Evolutionary conservation across 2,113 vertebrate genomes (phyloP).

Genomic region (Scomber japonicus): DNA sequence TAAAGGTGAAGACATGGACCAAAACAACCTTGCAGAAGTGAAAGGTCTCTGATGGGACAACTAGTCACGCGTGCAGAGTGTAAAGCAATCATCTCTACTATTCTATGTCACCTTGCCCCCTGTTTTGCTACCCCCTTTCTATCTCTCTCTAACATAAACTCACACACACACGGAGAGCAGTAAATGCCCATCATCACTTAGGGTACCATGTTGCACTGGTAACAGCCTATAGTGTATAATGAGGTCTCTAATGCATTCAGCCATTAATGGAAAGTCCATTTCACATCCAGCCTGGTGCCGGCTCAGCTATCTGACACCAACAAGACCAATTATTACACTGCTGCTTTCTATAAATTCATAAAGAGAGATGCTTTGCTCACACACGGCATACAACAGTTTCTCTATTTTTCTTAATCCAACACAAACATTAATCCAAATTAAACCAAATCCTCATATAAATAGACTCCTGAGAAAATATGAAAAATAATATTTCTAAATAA

Average conservation of each 20-base stretch:
- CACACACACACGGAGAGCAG: conserved; percentile 1
- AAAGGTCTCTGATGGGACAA: conserved; percentile 38
- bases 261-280: conserved; percentile 65
- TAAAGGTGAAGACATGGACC: not conserved
- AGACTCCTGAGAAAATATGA: not conserved
- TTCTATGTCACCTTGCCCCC: not conserved
- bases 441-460: not conserved
- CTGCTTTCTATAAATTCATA: conserved; percentile 40
- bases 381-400: not conserved
- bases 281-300: conserved; percentile 58
- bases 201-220: conserved; percentile 37
- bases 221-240: conserved; percentile 60
- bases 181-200: conserved; percentile 38
- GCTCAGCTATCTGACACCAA: conserved; percentile 48
- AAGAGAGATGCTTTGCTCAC: conserved; percentile 29
- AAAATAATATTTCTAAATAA: too few relatives aligned
- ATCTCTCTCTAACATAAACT: not conserved
- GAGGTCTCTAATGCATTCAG: conserved; percentile 71
- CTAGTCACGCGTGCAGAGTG: not conserved
- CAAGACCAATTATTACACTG: conserved; percentile 39
- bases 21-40: conserved; percentile 13
- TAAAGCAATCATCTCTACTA: conserved; percentile 14
- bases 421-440: not conserved
- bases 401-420: conserved; percentile 13
- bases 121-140: not conserved